Evolutionary conservation across 1,140 invertebrate genomes (phyloP).

Genomic region (Yoshiicerus persimilis): DNA sequence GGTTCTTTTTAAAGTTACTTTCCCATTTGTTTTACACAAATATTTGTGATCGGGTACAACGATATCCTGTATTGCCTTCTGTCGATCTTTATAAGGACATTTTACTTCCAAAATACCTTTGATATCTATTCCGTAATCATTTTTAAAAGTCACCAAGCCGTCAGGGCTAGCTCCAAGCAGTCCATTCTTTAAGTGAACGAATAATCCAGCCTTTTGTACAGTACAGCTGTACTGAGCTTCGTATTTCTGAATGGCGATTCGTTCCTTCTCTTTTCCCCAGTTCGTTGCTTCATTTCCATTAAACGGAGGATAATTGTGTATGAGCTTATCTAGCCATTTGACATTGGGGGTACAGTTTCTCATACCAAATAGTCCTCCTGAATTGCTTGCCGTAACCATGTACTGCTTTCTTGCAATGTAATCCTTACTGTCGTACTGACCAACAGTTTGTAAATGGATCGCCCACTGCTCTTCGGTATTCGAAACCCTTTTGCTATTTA

Average conservation of each 20-base stretch:
- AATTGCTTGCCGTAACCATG: neutral
- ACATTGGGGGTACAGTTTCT: neutral
- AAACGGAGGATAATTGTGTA: neutral
- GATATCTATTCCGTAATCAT: no score
- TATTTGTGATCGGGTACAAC: neutral
- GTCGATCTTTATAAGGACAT: neutral
- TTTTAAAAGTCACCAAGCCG: neutral
- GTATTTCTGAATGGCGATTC: neutral
- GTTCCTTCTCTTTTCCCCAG: neutral
- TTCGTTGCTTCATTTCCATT: neutral
- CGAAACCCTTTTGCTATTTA: neutral
- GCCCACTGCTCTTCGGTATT: neutral
- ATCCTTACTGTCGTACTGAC: neutral
- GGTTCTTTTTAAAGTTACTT: neutral
- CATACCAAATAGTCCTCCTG: neutral
- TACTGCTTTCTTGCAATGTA: neutral
- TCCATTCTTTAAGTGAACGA: neutral
- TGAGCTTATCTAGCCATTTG: neutral
- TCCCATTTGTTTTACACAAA: neutral
- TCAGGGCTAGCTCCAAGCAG: constrained; percentile 12
- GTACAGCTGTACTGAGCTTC: neutral
- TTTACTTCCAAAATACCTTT: constrained; percentile 30
- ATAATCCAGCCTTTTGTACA: neutral
- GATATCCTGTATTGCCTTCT: neutral
- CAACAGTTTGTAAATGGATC: neutral